Percentiles rank a stretch among this genome's conserved stretches.
phyloP scores from a whole-genome alignment of 2,888 invertebrate genomes.

The Mayetiola destructor region DNA sequence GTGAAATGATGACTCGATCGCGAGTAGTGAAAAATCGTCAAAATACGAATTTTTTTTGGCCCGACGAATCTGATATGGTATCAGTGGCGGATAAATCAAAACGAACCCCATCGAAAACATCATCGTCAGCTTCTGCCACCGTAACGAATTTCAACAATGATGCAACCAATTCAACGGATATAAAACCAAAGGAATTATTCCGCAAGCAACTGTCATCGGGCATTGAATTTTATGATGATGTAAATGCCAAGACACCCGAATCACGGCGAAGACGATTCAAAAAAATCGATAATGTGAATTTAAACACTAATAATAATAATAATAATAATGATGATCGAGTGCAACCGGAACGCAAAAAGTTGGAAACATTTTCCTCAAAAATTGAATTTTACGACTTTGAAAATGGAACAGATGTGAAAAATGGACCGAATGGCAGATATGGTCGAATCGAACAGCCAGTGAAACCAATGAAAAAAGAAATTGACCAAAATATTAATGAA shows the following conservation, averaged over 20 bases:
- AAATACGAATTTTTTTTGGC: conserved; percentile 34
- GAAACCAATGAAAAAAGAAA: conserved; percentile 7
- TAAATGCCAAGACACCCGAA: conserved; percentile 21
- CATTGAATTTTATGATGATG: conserved; percentile 30
- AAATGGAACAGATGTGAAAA: background rate
- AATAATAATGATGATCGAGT: conserved; percentile 21
- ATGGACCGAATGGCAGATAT: conserved; percentile 16
- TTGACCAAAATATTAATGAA: conserved; percentile 25
- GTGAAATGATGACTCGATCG: conserved; percentile 27
- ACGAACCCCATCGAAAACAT: background rate
- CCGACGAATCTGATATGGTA: conserved; percentile 27
- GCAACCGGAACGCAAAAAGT: background rate
- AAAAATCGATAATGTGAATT: conserved; percentile 13
- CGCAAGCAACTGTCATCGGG: conserved; percentile 33
- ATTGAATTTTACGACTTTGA: conserved; percentile 32
- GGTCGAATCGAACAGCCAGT: too few relatives aligned
- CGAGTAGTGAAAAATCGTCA: conserved; percentile 26
- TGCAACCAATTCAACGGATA: conserved; percentile 14
- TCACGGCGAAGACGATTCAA: background rate
- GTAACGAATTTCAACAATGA: background rate
- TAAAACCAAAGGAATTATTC: conserved; percentile 28
- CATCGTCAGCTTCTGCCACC: conserved; percentile 1
- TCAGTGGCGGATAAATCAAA: conserved; percentile 24
- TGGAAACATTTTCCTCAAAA: conserved; percentile 29
- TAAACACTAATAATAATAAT: conserved; percentile 22